A percentile compares a stretch with the other conserved stretches of the same genome.
Evolutionary conservation across 1,140 invertebrate genomes (phyloP).

Genomic region (Danaus plexippus): DNA sequence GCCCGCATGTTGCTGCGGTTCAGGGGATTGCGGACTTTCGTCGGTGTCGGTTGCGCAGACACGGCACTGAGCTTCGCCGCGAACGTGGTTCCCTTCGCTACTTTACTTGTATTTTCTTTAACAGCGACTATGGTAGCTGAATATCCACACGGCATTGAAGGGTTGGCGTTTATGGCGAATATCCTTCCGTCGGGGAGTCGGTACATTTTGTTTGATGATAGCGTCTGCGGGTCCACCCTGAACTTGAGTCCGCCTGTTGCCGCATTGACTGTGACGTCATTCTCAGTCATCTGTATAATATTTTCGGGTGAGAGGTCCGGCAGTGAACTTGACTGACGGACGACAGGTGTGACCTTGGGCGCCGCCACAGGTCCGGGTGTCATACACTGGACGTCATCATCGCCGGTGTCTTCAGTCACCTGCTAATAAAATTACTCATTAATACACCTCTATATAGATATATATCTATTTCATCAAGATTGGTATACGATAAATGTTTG

Average conservation of each 20-base stretch:
- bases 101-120: slow-evolving; percentile 35
- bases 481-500: too few species aligned
- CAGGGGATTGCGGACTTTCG: slow-evolving; percentile 12
- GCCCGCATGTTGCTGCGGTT: slow-evolving; percentile 28
- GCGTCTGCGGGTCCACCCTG: slow-evolving; percentile 64
- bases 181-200: slow-evolving; percentile 65
- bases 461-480: too few species aligned
- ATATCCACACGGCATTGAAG: slow-evolving; percentile 66
- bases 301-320: slow-evolving; percentile 42
- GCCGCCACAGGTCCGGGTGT: slow-evolving; percentile 41
- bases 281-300: slow-evolving; percentile 68
- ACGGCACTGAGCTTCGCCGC: slow-evolving; percentile 53
- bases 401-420: slow-evolving; percentile 53
- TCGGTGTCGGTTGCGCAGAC: slow-evolving; percentile 12
- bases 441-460: not conserved
- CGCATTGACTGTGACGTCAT: slow-evolving; percentile 65
- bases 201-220: slow-evolving; percentile 69
- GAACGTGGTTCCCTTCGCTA: slow-evolving; percentile 39
- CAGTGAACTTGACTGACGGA: slow-evolving; percentile 22
- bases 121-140: slow-evolving; percentile 68
- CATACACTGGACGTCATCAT: slow-evolving; percentile 68
- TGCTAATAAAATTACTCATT: slow-evolving; percentile 19
- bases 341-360: slow-evolving; percentile 10
- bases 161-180: slow-evolving; percentile 67
- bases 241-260: slow-evolving; percentile 66